phyloP scores from a whole-genome alignment of 2,888 invertebrate species.

The Hydrotaea cyrtoneurina region DNA sequence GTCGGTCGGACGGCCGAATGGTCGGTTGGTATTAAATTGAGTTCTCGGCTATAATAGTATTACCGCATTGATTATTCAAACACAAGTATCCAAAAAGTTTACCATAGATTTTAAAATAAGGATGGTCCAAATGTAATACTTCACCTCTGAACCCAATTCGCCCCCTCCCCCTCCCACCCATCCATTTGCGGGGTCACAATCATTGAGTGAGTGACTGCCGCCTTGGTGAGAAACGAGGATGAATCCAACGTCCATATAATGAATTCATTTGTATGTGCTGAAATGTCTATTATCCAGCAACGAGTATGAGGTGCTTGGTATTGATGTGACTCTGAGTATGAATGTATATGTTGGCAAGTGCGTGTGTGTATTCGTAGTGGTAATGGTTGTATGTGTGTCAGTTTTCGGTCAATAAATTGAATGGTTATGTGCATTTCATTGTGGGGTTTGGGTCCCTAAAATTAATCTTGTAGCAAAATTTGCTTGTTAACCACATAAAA shows the following conservation, averaged over 20 bases:
- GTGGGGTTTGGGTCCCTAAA: conserved; percentile 55
- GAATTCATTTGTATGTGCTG: conserved; percentile 50
- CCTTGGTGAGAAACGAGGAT: not conserved
- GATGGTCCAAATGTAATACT: conserved; percentile 19
- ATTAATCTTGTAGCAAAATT: conserved; percentile 63
- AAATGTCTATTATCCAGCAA: conserved; percentile 23
- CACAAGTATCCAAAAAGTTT: conserved; percentile 49
- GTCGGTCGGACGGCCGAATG: conserved; percentile 35
- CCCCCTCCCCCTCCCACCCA: not conserved
- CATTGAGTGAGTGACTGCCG: conserved; percentile 17
- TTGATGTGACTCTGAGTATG: conserved; percentile 4
- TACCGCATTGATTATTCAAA: conserved; percentile 63
- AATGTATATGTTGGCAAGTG: not conserved
- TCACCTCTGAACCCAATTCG: conserved; percentile 19
- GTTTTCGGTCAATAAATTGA: conserved; percentile 48
- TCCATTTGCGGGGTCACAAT: not conserved
- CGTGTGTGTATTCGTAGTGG: conserved; percentile 25
- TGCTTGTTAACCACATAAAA: conserved; percentile 64
- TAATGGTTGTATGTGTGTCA: conserved; percentile 23
- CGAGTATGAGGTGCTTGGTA: not conserved
- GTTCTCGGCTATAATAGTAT: conserved; percentile 58
- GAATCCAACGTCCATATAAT: conserved; percentile 55
- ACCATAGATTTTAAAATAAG: conserved; percentile 52
- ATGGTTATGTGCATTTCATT: conserved; percentile 54
- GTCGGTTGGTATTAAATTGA: conserved; percentile 54